Evolutionary conservation across 2,113 vertebrate species (phyloP), one percentile per base, ranked within the genome.

Genomic region (Boulengeromyrus knoepffleri): DNA sequence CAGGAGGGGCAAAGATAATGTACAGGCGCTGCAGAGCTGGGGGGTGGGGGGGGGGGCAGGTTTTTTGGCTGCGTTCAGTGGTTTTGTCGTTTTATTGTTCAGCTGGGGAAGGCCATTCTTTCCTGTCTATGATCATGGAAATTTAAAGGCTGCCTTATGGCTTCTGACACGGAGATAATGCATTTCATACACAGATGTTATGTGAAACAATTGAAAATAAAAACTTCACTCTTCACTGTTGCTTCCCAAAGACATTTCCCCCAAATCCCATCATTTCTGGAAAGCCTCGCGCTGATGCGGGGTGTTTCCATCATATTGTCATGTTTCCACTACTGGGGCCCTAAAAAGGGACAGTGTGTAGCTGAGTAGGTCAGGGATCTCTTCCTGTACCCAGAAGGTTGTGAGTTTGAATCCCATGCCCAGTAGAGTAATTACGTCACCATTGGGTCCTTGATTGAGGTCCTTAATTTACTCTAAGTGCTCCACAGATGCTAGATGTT

Each of bases 191-290:
- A 83, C 31, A 39, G 77, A 39, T 83, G 31, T 83, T 83, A 83
- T 83, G 39, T 70, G 27, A 31, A 83, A 45, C 77, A 83, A 83
- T 83, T 83, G 77, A 83, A 83, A 83, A 83, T 83, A 83, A 83
- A 83, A 45, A 83, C 13, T 45, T 42, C 15, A 83, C 77, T 70
- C 10, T 47, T 24, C 39, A 84, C 17, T 84, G 62, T 31, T 70
- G 62, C n/a, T 70, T 70, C 62, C 62, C 62, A 70, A 70, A 31
- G 62, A 70, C 27, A 70, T 70, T 70, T 70, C 62, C 27, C 58
- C 27, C 62, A 31, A 70, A 70, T 31, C 9, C 62, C n/a, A 31
- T 70, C 3, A 70, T 31, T 31, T 70, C 62, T 70, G 62, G 62
- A 70, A 70, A 70, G 10, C 62, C 62, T 70, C 10, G 3, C 1